These are phyloP conservation scores for Tetraodon nigroviridis DNA, from an alignment of 2,113 vertebrate species.

Conservation along the genomic window DNA sequence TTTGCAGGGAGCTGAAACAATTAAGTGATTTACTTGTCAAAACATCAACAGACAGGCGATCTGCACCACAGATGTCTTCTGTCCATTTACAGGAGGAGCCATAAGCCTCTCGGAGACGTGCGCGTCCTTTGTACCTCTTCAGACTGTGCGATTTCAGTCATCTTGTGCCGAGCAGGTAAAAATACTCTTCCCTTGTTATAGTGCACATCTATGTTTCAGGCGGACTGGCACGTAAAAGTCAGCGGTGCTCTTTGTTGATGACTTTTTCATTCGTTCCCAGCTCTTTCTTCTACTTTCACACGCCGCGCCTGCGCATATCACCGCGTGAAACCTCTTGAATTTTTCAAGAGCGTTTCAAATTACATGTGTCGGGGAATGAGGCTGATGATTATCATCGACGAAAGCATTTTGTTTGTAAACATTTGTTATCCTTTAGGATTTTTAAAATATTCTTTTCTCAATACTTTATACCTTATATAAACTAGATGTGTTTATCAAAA, in stretches of 20 bases:
- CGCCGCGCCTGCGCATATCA: too few species aligned
- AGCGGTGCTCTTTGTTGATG: constrained; percentile 9
- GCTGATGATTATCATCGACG: too few species aligned
- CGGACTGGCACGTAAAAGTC: constrained; percentile 34
- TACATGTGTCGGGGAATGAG: too few species aligned
- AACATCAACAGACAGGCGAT: constrained; percentile 12
- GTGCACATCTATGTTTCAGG: constrained; percentile 6
- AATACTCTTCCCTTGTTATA: constrained; percentile 21
- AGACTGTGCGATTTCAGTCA: not conserved
- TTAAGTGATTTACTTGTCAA: constrained; percentile 50
- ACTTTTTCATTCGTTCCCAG: too few species aligned
- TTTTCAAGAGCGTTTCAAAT: too few species aligned
- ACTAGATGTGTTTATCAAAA: too few species aligned
- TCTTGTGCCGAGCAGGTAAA: constrained; percentile 1
- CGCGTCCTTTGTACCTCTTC: constrained; percentile 3
- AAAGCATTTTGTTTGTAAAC: too few species aligned
- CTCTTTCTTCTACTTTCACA: too few species aligned
- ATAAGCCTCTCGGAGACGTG: not conserved
- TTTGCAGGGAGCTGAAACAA: constrained; percentile 38
- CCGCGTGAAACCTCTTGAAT: too few species aligned
- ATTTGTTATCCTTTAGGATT: too few species aligned
- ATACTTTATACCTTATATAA: too few species aligned
- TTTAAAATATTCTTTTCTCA: too few species aligned
- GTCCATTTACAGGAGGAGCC: not conserved
- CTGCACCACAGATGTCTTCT: constrained; percentile 2